phyloP scores from a whole-genome alignment of 2,797 vertebrate species.

The Uromys caudimaculatus region DNA sequence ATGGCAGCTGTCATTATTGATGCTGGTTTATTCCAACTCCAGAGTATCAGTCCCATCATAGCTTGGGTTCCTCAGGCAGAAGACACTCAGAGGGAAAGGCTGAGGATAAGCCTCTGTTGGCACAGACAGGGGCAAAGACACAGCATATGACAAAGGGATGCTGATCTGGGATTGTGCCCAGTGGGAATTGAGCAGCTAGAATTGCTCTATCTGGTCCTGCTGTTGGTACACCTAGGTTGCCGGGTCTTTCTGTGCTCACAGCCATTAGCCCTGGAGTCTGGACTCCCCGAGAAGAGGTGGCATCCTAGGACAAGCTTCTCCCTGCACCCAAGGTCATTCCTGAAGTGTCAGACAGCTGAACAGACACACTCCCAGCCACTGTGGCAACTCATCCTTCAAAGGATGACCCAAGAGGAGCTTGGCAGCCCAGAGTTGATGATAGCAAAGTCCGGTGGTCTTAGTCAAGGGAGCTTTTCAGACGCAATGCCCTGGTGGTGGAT shows the following conservation, averaged over 20 bases:
- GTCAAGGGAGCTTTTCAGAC: not conserved
- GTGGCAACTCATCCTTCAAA: not conserved
- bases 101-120: not conserved
- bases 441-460: not conserved
- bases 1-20: no score
- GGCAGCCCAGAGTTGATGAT: not conserved
- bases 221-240: accelerated
- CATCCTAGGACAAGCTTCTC: not conserved
- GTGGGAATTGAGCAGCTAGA: not conserved
- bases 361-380: not conserved
- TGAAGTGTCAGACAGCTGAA: not conserved
- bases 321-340: not conserved
- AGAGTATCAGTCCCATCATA: not conserved
- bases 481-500: not conserved
- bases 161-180: not conserved
- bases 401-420: not conserved
- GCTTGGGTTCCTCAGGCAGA: not conserved
- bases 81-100: not conserved
- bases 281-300: not conserved
- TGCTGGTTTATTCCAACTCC: not conserved
- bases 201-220: not conserved
- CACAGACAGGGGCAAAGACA: not conserved
- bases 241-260: not conserved
- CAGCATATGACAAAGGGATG: not conserved
- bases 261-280: not conserved